phyloP scores from a whole-genome alignment of 2,113 vertebrate genomes.

The Capreolus pygargus region DNA sequence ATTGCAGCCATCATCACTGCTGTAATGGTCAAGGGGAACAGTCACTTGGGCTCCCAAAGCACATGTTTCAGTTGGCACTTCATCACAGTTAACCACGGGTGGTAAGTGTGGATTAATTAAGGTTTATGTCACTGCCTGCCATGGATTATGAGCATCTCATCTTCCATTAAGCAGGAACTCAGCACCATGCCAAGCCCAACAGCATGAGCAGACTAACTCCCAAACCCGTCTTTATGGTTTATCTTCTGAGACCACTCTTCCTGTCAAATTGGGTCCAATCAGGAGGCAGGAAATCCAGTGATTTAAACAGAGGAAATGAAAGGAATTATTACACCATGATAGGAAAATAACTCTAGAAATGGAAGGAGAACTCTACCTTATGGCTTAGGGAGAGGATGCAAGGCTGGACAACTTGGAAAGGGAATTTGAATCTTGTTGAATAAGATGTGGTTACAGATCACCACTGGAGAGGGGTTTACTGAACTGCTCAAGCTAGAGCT shows the following conservation, averaged over 20 bases:
- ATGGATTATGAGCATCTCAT: background rate
- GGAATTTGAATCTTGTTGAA: background rate
- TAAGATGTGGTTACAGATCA: background rate
- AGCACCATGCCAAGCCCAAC: background rate
- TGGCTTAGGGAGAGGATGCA: background rate
- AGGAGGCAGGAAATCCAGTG: background rate
- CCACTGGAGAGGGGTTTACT: background rate
- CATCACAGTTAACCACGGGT: background rate
- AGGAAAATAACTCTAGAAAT: background rate
- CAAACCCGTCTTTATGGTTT: background rate
- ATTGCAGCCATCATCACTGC: background rate
- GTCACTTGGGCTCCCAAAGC: background rate
- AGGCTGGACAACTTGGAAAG: background rate
- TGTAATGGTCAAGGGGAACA: background rate
- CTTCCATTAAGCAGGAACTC: background rate
- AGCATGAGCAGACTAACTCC: background rate
- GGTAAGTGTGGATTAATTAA: background rate
- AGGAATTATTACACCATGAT: background rate
- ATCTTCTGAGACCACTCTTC: background rate
- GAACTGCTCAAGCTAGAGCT: background rate
- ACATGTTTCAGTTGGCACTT: background rate
- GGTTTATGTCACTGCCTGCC: background rate
- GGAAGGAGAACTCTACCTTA: background rate
- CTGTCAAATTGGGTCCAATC: background rate
- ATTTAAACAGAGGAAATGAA: background rate